Evolutionary conservation across 2,113 vertebrate genomes (phyloP).

Genomic region (Oreochromis tanganicae): DNA sequence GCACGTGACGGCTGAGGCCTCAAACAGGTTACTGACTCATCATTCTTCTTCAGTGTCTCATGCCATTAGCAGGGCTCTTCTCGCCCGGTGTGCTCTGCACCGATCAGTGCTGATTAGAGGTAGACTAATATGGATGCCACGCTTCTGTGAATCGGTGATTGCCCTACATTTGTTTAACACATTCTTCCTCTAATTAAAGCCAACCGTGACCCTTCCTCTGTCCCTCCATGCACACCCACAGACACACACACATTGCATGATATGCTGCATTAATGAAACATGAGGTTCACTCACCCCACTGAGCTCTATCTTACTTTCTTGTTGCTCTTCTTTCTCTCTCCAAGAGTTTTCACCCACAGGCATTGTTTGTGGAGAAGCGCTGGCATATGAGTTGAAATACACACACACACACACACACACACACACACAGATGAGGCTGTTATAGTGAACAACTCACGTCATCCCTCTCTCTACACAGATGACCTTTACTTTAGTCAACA

Average conservation of each 20-base stretch:
- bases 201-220: neutral
- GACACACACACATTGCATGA: neutral
- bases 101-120: constrained; percentile 26
- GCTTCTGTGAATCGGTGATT: constrained; percentile 21
- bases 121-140: neutral
- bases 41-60: neutral
- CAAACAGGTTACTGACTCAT: constrained; percentile 25
- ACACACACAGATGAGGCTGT: neutral
- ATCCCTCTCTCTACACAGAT: constrained; percentile 12
- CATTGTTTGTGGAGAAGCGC: neutral
- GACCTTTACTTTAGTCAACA: constrained; percentile 49
- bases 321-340: neutral
- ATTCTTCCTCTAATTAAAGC: constrained; percentile 33
- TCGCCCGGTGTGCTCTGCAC: neutral
- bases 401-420: neutral
- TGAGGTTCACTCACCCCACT: neutral
- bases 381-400: neutral
- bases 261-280: constrained; percentile 44
- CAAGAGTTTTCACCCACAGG: constrained; percentile 5
- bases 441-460: constrained; percentile 12
- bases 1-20: constrained; percentile 13
- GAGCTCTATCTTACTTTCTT: neutral
- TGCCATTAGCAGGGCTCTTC: neutral
- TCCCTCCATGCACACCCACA: neutral
- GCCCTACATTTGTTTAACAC: constrained; percentile 45